Conservation (phyloP, 1,140 invertebrate genomes). For the Cecropterus lyciades region DNA sequence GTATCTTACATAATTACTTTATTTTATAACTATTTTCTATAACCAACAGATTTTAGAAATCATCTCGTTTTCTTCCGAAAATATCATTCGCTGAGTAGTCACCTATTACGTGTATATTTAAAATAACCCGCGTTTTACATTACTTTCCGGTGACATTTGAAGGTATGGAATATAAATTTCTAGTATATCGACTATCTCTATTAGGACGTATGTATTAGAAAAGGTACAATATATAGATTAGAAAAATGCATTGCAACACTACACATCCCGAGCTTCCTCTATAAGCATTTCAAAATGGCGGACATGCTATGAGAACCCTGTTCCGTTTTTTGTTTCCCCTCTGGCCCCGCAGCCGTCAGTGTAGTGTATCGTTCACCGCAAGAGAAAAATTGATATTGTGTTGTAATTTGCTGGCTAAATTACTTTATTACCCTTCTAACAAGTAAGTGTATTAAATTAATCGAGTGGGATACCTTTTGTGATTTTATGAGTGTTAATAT, state of each 20-base stretch:
- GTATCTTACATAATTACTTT: too few relatives aligned
- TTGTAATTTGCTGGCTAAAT: constrained; percentile 82
- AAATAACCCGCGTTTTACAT: constrained; percentile 26
- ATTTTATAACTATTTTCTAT: too few relatives aligned
- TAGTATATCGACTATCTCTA: constrained; percentile 29
- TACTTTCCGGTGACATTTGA: constrained; percentile 29
- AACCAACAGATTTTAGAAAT: too few relatives aligned
- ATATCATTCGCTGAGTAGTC: too few relatives aligned
- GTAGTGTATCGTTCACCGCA: constrained; percentile 83
- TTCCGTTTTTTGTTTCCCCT: constrained; percentile 83
- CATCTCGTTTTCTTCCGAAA: too few relatives aligned
- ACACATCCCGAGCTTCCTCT: constrained; percentile 34
- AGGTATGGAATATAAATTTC: constrained; percentile 6
- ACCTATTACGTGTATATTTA: not conserved
- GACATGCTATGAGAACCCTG: constrained; percentile 76
- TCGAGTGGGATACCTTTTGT: constrained; percentile 66
- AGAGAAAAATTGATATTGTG: constrained; percentile 83
- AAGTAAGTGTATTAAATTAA: constrained; percentile 81
- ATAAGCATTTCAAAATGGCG: constrained; percentile 59
- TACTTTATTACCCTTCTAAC: constrained; percentile 84
- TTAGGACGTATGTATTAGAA: constrained; percentile 14
- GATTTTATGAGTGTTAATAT: constrained; percentile 57
- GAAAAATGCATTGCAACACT: constrained; percentile 26
- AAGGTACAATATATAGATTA: constrained; percentile 16
- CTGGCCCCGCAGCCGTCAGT: constrained; percentile 82